Conservation (phyloP, 2,797 vertebrate genomes). For the Lepidocolaptes lacrymiger region DNA sequence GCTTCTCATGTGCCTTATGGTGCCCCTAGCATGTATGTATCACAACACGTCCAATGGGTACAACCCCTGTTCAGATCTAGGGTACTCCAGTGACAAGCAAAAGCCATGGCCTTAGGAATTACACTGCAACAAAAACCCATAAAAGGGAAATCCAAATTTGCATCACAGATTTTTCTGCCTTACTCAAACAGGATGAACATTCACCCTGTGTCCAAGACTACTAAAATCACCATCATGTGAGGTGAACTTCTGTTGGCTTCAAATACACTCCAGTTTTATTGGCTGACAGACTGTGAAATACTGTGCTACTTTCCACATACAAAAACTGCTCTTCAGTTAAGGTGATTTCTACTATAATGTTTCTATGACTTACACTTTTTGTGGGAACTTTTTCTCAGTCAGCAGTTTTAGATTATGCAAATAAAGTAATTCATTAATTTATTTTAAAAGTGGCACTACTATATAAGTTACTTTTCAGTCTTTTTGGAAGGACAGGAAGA, state of each 20-base stretch:
- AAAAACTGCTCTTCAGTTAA: neutral
- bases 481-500: neutral
- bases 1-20: neutral
- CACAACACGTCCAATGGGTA: neutral
- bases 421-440: neutral
- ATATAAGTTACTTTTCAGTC: neutral
- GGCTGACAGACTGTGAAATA: neutral
- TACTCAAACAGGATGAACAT: neutral
- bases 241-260: neutral
- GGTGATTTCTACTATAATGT: neutral
- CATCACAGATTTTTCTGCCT: neutral
- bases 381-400: neutral
- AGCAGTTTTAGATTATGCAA: neutral
- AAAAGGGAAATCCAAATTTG: neutral
- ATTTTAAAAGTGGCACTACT: neutral
- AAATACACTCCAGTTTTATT: neutral
- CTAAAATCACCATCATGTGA: neutral
- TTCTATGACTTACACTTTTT: neutral
- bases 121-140: neutral
- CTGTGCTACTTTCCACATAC: neutral
- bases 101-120: neutral
- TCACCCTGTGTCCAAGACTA: neutral
- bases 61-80: neutral
- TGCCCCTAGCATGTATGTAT: neutral
- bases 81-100: neutral